Evolutionary conservation across 2,113 vertebrate species (phyloP).

Genomic region (Bothrops jararaca): DNA sequence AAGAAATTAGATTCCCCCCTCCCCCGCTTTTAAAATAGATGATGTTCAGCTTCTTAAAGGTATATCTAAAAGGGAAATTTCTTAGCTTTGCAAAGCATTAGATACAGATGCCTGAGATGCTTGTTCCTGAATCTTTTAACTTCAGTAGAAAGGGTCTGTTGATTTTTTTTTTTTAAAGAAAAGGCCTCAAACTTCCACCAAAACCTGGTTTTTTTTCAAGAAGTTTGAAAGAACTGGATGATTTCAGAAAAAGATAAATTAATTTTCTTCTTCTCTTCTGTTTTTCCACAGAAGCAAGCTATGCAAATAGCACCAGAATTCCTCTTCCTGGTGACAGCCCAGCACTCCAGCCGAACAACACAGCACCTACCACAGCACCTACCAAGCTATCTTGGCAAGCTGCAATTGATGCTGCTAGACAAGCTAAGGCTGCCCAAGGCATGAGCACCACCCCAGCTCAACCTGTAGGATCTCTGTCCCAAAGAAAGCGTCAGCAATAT

Average conservation of each 20-base stretch:
- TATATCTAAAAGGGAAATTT: not conserved
- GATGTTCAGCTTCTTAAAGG: not conserved
- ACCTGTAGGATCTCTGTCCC: conserved; percentile 92
- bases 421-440: conserved; percentile 89
- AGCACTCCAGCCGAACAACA: conserved; percentile 83
- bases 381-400: conserved; percentile 92
- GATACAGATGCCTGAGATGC: not conserved
- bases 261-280: not conserved
- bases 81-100: not conserved
- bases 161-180: not conserved
- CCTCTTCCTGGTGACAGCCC: conserved; percentile 90
- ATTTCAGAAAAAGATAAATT: not conserved
- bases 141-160: not conserved
- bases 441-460: conserved; percentile 90
- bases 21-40: not conserved
- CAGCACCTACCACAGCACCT: conserved; percentile 76
- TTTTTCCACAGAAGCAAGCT: conserved; percentile 84
- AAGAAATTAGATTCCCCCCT: not conserved
- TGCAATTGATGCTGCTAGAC: conserved; percentile 93
- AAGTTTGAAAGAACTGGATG: not conserved
- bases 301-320: conserved; percentile 94
- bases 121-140: not conserved
- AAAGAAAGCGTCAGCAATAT: conserved; percentile 98
- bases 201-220: not conserved
- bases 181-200: not conserved